phyloP scores from a whole-genome alignment of 1,140 invertebrate genomes.

The Telenomus remus region DNA sequence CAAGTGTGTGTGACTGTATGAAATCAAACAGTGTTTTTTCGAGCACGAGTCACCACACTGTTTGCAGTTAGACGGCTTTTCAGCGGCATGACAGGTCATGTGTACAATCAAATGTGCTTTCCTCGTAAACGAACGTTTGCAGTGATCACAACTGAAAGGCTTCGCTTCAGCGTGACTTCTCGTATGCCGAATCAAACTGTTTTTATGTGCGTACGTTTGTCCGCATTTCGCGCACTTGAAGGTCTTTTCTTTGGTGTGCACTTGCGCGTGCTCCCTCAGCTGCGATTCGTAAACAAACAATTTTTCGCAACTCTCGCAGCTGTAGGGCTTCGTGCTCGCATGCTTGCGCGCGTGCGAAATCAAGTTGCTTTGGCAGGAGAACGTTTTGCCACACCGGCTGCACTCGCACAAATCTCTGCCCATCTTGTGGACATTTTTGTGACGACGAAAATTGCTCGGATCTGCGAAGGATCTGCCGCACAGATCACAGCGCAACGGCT shows the following conservation, averaged over 20 bases:
- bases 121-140: not conserved
- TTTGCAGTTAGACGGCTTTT: constrained; percentile 1
- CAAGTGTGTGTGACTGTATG: not conserved
- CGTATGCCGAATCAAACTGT: not conserved
- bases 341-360: not conserved
- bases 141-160: not conserved
- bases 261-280: not conserved
- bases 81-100: not conserved
- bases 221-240: not conserved
- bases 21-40: not conserved
- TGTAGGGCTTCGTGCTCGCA: not conserved
- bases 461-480: not conserved
- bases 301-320: constrained; percentile 2
- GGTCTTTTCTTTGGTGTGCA: not conserved
- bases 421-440: not conserved
- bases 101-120: constrained; percentile 2
- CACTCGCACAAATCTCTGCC: not conserved
- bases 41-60: not conserved
- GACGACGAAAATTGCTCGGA: not conserved
- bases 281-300: not conserved
- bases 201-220: constrained; percentile 1
- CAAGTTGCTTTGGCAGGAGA: not conserved
- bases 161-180: not conserved
- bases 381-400: not conserved
- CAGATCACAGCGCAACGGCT: not conserved